Conservation (phyloP, 2,113 vertebrate genomes). For the Verasper variegatus region DNA sequence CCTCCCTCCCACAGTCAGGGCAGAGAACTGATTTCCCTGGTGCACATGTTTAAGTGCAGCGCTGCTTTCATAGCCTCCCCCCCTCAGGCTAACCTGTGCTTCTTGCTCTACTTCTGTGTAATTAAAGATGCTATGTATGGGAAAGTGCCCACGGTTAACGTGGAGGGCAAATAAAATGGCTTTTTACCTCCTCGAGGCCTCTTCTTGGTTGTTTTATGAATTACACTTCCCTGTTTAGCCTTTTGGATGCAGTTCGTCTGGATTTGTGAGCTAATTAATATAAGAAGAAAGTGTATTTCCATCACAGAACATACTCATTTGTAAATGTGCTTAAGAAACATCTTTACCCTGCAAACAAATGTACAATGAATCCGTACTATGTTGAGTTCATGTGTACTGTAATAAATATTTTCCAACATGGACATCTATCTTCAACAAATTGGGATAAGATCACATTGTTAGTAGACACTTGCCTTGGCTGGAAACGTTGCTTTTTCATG, state of each 20-base stretch:
- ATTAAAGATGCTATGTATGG: constrained; percentile 78
- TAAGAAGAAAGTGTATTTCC: constrained; percentile 42
- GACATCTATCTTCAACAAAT: constrained; percentile 17
- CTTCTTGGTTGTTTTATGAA: constrained; percentile 63
- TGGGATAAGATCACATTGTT: constrained; percentile 14
- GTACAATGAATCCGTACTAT: constrained; percentile 15
- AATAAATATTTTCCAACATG: constrained; percentile 24
- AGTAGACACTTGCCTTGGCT: constrained; percentile 65
- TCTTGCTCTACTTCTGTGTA: constrained; percentile 76
- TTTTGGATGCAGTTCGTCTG: constrained; percentile 50
- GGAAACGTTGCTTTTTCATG: constrained; percentile 60
- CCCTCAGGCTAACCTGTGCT: constrained; percentile 73
- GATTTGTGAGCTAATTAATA: constrained; percentile 61
- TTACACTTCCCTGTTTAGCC: constrained; percentile 62
- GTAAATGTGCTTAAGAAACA: constrained; percentile 36
- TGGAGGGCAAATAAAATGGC: constrained; percentile 67
- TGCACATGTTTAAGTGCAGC: constrained; percentile 67
- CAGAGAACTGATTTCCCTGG: constrained; percentile 76
- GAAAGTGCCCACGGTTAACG: constrained; percentile 75
- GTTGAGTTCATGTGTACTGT: not conserved
- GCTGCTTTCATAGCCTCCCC: constrained; percentile 58
- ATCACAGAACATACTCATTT: constrained; percentile 24
- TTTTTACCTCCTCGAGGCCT: constrained; percentile 63
- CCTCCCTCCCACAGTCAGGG: constrained; percentile 68
- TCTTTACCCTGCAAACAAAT: constrained; percentile 35